These are phyloP conservation scores for Bufo gargarizans DNA, from an alignment of 2,113 vertebrate species.

Conservation along the genomic window DNA sequence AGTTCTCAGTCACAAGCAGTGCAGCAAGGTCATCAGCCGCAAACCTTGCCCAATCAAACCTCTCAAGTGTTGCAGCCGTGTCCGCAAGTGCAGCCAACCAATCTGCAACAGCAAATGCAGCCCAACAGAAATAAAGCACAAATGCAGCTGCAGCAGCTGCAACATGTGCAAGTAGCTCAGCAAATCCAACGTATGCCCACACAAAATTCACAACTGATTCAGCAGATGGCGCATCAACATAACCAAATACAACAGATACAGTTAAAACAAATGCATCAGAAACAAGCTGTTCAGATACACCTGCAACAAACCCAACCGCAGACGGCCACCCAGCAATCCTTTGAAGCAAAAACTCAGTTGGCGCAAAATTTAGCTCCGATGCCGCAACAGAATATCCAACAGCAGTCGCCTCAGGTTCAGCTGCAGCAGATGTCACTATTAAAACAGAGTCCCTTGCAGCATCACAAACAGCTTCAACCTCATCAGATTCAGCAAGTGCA, in stretches of 20 bases:
- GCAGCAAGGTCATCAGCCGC: neutral
- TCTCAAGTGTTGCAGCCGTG: constrained; percentile 34
- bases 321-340: neutral
- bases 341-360: constrained; percentile 13
- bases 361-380: constrained; percentile 21
- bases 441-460: constrained; percentile 36
- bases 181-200: neutral
- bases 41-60: neutral
- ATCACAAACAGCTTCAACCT: constrained; percentile 59
- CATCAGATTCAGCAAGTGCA: constrained; percentile 60
- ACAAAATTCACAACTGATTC: constrained; percentile 49
- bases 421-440: constrained; percentile 7
- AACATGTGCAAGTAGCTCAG: constrained; percentile 44
- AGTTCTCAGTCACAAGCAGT: neutral
- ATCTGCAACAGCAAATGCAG: neutral
- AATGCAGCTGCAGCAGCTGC: constrained; percentile 61
- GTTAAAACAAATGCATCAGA: constrained; percentile 38
- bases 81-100: constrained; percentile 15
- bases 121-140: constrained; percentile 53
- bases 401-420: constrained; percentile 21
- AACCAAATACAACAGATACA: constrained; percentile 33
- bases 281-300: constrained; percentile 36
- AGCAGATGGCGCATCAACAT: constrained; percentile 25
- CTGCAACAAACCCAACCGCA: constrained; percentile 21
- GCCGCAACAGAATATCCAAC: neutral